Conservation (phyloP, 2,113 vertebrate genomes). For the Sphyrna mokarran region DNA sequence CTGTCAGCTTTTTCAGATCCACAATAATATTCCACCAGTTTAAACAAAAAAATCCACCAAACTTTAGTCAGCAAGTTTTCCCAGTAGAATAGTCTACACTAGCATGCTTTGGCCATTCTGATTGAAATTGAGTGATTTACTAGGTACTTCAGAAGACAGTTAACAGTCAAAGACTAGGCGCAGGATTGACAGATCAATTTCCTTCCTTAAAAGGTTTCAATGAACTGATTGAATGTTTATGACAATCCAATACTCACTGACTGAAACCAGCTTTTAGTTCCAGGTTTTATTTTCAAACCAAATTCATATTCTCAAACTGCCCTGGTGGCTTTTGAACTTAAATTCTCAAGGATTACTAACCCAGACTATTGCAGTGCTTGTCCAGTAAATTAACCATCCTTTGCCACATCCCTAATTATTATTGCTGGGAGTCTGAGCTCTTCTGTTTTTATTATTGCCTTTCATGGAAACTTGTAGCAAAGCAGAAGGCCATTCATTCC, state of each 20-base stretch:
- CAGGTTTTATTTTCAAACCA: neutral
- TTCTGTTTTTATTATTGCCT: too few relatives aligned
- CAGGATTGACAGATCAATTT: neutral
- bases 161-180: neutral
- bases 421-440: neutral
- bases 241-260: neutral
- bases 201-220: neutral
- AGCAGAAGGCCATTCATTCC: neutral
- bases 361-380: neutral
- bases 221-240: neutral
- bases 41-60: neutral
- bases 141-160: neutral
- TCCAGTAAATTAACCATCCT: neutral
- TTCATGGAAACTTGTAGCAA: neutral
- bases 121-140: neutral
- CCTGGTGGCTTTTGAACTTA: neutral
- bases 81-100: slow-evolving; percentile 57
- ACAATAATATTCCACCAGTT: neutral
- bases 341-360: neutral
- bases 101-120: neutral
- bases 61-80: slow-evolving; percentile 57
- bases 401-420: neutral
- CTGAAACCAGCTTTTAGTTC: neutral
- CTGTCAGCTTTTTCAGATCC: neutral
- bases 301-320: neutral